Evolutionary conservation across 2,113 vertebrate species (phyloP).

Genomic region (Aplodontia rufa): DNA sequence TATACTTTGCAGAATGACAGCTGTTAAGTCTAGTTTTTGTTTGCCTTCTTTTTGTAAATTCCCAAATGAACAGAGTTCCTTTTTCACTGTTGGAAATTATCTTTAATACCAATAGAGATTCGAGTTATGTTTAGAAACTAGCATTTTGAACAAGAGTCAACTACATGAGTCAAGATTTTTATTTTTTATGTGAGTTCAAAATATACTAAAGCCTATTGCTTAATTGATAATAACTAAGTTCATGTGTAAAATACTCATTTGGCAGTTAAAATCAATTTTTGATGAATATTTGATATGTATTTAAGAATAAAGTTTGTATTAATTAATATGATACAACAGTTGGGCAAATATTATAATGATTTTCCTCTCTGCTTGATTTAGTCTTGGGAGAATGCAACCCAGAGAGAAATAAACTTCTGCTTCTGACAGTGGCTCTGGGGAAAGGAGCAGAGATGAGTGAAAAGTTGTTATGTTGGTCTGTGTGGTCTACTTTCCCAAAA

Average conservation of each 20-base stretch:
- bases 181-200: neutral
- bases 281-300: neutral
- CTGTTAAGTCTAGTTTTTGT: neutral
- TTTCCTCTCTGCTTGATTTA: neutral
- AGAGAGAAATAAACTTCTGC: neutral
- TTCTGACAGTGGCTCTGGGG: neutral
- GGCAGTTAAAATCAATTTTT: neutral
- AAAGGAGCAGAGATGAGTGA: neutral
- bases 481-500: neutral
- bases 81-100: neutral
- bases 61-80: neutral
- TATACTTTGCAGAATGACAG: neutral
- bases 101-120: constrained; percentile 6
- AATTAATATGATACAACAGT: neutral
- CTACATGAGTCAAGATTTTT: neutral
- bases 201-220: neutral
- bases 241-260: neutral
- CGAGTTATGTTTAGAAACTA: neutral
- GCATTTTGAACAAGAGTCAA: neutral
- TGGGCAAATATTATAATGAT: neutral
- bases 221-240: neutral
- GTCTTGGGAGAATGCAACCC: neutral
- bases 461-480: neutral
- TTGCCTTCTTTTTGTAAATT: neutral
- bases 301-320: neutral